phyloP scores from a whole-genome alignment of 2,797 vertebrate species.

The Antrozous pallidus region DNA sequence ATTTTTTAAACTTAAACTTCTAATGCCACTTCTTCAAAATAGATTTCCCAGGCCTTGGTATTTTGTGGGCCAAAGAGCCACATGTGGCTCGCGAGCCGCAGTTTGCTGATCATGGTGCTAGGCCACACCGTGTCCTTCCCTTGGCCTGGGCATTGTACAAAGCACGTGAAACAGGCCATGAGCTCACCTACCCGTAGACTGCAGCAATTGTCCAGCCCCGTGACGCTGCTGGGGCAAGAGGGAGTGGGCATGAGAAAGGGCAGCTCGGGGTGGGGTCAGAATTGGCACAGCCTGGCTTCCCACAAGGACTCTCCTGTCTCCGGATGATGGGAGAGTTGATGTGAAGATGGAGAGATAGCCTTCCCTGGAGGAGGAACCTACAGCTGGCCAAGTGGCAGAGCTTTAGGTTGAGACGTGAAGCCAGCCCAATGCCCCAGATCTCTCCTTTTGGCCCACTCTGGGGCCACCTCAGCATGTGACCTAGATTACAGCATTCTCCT shows the following conservation, averaged over 20 bases:
- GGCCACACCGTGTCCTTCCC: not conserved
- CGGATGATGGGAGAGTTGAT: not conserved
- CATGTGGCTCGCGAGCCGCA: too few species aligned
- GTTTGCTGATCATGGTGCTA: too few species aligned
- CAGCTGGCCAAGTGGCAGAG: not conserved
- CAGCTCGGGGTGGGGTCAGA: not conserved
- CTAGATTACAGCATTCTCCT: not conserved
- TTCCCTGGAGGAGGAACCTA: not conserved
- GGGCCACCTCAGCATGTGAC: not conserved
- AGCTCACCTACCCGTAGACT: not conserved
- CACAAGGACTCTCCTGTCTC: constrained; percentile 42
- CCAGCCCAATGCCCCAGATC: not conserved
- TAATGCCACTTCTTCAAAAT: too few species aligned
- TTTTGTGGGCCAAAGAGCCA: too few species aligned
- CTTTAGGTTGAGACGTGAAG: not conserved
- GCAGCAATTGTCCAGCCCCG: not conserved
- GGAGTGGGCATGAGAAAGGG: not conserved
- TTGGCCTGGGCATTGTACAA: not conserved
- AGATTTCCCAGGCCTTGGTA: too few species aligned
- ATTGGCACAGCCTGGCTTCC: not conserved
- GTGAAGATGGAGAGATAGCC: not conserved
- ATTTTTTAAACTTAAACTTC: too few species aligned
- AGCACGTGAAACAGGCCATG: not conserved
- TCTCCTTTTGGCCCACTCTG: not conserved
- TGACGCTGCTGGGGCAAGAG: not conserved